Base-by-base conservation (phyloP, 2,797 vertebrate species). In the Peromyscus melanophrys region DNA sequence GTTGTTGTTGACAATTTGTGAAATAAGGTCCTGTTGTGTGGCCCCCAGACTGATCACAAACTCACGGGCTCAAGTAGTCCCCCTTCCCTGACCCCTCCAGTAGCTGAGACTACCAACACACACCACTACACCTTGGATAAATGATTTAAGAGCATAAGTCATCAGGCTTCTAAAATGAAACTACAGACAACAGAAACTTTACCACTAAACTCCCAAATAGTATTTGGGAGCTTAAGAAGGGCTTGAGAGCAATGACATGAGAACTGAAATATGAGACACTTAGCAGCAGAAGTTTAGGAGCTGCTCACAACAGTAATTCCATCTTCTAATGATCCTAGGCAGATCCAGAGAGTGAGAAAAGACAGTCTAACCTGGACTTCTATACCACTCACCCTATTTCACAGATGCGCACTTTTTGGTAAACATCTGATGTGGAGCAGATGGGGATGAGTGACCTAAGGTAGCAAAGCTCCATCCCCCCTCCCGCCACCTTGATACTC, bases 401-500 rank as follows among this genome's bases (percentile, higher is more conserved):
- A 55, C 49, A 75, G 82, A 37, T 9, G 37, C 13, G 16, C 27
- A 37, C 13, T 40, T 75, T 94, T 89, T 17, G 17, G 17, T 27
- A 1, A 75, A 23, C 7, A 16, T 9, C 23, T 0, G 10, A 37
- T 52, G 23, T n/a, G 37, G 31, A 92, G 61, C 61, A 71, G 46
- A 31, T 43, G 23, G 4, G 37, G 19, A 83, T 31, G 23, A 55
- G 27, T 25, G 4, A 31, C 13, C 13, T 5, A 52, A 40, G 31
- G 21, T 23, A 65, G 63, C 12, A 61, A 61, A 25, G 34, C 21
- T 43, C n/a, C 34, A 55, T n/a, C 67, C 4, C 10, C n/a, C 6
- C 4, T 2, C 17, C n/a, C 12, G 7, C 7, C 6, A 17, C 49
- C 29, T 14, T 2, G 67, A 43, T 16, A 2, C 37, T 1, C 34